These are phyloP conservation scores for Lamellibrachia satsuma DNA, from an alignment of 2,888 invertebrate species.

Conservation along the genomic window DNA sequence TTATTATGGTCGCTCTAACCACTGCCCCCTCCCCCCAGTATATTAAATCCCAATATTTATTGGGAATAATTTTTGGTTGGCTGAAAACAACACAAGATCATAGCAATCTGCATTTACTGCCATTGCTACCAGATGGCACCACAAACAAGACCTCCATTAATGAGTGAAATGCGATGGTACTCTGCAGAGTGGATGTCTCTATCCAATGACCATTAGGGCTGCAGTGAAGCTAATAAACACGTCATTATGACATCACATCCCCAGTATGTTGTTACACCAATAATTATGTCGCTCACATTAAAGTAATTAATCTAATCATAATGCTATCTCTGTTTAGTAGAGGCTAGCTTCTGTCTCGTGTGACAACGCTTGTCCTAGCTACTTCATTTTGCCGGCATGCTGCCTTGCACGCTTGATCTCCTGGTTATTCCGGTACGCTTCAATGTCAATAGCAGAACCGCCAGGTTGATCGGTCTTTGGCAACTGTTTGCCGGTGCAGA, in stretches of 20 bases:
- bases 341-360: not conserved
- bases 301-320: slow-evolving; percentile 3
- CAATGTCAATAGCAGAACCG: too few species aligned
- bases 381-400: too few species aligned
- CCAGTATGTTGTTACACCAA: not conserved
- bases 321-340: not conserved
- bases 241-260: not conserved
- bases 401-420: too few species aligned
- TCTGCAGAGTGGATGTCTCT: not conserved
- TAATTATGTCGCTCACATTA: not conserved
- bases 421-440: too few species aligned
- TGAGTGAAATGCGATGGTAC: not conserved
- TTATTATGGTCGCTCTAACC: too few species aligned
- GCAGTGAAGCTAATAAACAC: not conserved
- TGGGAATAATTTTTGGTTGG: too few species aligned
- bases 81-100: too few species aligned
- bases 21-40: too few species aligned
- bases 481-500: too few species aligned
- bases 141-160: not conserved
- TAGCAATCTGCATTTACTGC: not conserved
- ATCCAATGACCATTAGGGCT: not conserved
- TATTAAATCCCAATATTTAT: too few species aligned
- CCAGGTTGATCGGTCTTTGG: too few species aligned
- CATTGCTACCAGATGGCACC: not conserved
- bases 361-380: not conserved